phyloP scores from a whole-genome alignment of 2,888 invertebrate genomes.

The Lasioglossum malachurum region DNA sequence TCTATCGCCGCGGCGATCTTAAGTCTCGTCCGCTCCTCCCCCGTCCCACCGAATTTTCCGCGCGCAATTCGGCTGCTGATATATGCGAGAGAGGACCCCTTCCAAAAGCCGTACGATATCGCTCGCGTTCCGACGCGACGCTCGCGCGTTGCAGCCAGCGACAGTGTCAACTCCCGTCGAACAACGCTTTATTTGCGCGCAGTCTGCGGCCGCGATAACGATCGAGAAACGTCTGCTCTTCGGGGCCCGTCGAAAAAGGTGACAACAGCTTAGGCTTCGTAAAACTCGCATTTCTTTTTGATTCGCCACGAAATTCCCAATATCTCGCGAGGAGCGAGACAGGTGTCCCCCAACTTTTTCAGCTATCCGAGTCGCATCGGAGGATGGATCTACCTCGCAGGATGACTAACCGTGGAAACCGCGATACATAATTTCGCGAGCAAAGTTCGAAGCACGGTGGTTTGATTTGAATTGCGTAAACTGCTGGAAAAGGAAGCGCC shows the following conservation, averaged over 20 bases:
- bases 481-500: background rate
- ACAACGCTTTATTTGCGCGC: constrained; percentile 12
- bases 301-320: too few relatives aligned
- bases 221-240: background rate
- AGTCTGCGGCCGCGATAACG: constrained; percentile 14
- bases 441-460: background rate
- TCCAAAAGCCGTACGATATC: background rate
- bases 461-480: background rate
- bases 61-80: constrained; percentile 3
- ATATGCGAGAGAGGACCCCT: background rate
- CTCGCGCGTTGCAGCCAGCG: background rate
- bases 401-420: background rate
- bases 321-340: background rate
- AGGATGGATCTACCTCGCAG: background rate
- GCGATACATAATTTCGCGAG: background rate
- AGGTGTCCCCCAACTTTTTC: background rate
- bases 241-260: background rate
- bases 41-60: background rate
- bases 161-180: background rate
- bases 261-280: background rate
- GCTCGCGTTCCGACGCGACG: background rate
- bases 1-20: constrained; percentile 54
- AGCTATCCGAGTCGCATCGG: background rate
- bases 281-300: background rate
- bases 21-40: constrained; percentile 11